phyloP scores from a whole-genome alignment of 2,888 invertebrate species.

The Lasioglossum vierecki region DNA sequence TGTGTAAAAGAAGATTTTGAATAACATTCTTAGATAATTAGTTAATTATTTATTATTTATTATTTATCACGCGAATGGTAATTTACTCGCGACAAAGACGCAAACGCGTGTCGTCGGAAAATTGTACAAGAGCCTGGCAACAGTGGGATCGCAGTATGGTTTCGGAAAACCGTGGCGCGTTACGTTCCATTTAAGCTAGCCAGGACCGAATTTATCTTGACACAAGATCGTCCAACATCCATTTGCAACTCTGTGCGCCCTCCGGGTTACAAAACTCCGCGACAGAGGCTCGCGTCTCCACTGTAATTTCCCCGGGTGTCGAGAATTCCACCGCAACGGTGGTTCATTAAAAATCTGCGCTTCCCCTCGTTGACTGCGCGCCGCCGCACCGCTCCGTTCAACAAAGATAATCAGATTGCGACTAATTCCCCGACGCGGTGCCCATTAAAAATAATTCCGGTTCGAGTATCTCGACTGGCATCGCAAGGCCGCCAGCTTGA shows the following conservation, averaged over 20 bases:
- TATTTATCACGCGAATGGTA: not conserved
- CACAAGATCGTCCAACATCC: constrained; percentile 1
- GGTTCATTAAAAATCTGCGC: constrained; percentile 3
- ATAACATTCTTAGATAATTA: no score
- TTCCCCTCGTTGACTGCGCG: not conserved
- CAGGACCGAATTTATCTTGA: constrained; percentile 5
- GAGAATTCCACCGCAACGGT: not conserved
- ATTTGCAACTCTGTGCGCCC: constrained; percentile 3
- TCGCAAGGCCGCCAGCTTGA: not conserved
- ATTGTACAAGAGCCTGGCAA: not conserved
- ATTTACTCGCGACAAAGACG: not conserved
- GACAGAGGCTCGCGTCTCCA: not conserved
- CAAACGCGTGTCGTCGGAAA: not conserved
- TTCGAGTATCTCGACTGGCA: constrained; percentile 1
- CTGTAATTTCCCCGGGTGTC: constrained; percentile 10
- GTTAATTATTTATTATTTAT: no score
- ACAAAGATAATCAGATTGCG: constrained; percentile 30
- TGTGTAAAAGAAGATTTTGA: no score
- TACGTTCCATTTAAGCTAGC: not conserved
- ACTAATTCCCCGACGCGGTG: constrained; percentile 18
- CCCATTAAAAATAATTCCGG: constrained; percentile 51
- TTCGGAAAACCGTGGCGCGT: not conserved
- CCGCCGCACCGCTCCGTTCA: not conserved
- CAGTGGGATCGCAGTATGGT: not conserved
- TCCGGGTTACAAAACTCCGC: not conserved